Base-by-base conservation (phyloP, 2,888 invertebrate genomes). In the Anoplius nigerrimus region DNA sequence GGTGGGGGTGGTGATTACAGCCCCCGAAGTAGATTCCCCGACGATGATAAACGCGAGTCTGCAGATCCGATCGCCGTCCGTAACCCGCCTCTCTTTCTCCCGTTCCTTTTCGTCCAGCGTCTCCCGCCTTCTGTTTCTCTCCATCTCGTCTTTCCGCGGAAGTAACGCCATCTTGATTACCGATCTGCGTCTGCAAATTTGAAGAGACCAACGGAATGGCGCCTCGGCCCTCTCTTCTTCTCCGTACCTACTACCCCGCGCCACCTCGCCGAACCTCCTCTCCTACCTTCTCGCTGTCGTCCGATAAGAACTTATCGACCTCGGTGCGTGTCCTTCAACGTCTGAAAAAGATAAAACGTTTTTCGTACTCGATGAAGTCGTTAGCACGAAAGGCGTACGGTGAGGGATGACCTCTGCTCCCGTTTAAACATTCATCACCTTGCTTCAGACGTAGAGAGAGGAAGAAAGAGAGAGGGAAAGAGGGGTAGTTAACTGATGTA, bases 1-100 rank as follows among this genome's bases (percentile, higher is more conserved):
- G 76, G 78, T 74, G 78, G 73, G 69, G 79, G n/a, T n/a, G 82
- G 79, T 87, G 85, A 86, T 87, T 87, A 86, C 84, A 82, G 80
- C 82, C 75, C 78, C 78, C 79, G 78, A 76, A 82, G 82, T 82
- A 85, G 83, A 86, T 85, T 84, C 78, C 78, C 75, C 81, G 71
- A 72, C 78, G 82, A 85, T 85, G 84, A 86, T 86, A 86, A 86
- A 86, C 82, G 83, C 78, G 74, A 75, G 74, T 73, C 76, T 71
- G 75, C 75, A 72, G 80, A 84, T 82, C 79, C 77, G 83, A 86
- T 85, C 83, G 79, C 66, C n/a, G 48, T 16, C 48, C 61, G 34
- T 65, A n/a, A 54, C 77, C 66, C 71, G 56, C 71, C 66, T 18
- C 48, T 18, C 48, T 18, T 16, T 18, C 48, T 18, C 48, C 13